Evolutionary conservation across 2,888 invertebrate species (phyloP).

Genomic region (Acrocyrtus sp.): DNA sequence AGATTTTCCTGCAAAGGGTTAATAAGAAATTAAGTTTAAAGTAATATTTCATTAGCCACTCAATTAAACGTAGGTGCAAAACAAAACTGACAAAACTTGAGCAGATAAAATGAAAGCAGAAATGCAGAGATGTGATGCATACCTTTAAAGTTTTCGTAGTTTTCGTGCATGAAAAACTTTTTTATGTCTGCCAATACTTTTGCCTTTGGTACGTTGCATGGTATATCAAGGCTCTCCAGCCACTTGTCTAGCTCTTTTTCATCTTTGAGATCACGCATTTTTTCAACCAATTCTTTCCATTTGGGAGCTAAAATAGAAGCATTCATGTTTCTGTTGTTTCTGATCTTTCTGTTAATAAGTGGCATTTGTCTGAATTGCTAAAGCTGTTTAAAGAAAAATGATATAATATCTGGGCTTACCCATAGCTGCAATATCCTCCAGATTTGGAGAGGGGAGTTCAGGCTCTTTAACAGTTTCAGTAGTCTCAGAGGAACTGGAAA

Average conservation of each 20-base stretch:
- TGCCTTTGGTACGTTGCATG: slow-evolving; percentile 26
- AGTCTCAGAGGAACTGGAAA: neutral
- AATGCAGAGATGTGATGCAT: too few relatives aligned
- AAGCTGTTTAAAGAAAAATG: too few relatives aligned
- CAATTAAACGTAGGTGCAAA: too few relatives aligned
- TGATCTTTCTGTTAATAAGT: too few relatives aligned
- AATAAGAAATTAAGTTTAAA: too few relatives aligned
- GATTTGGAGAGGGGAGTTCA: neutral
- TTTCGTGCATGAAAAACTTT: slow-evolving; percentile 45
- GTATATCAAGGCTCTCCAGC: slow-evolving; percentile 47
- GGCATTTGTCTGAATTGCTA: too few relatives aligned
- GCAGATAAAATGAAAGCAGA: too few relatives aligned
- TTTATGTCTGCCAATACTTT: slow-evolving; percentile 40
- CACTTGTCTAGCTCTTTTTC: slow-evolving; percentile 50
- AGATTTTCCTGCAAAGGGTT: slow-evolving; percentile 42
- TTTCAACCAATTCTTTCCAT: slow-evolving; percentile 39
- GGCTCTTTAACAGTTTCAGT: neutral
- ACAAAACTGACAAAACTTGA: too few relatives aligned
- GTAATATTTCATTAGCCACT: too few relatives aligned
- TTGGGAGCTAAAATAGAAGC: slow-evolving; percentile 4
- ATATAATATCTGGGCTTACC: slow-evolving; percentile 4
- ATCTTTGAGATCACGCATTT: slow-evolving; percentile 45
- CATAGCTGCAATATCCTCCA: slow-evolving; percentile 1
- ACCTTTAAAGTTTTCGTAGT: slow-evolving; percentile 32
- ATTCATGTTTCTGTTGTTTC: too few relatives aligned